A percentile compares a stretch with the other conserved stretches of the same genome.
Conservation (phyloP, 2,888 invertebrate species). For the Drosophila nr. medialis region DNA sequence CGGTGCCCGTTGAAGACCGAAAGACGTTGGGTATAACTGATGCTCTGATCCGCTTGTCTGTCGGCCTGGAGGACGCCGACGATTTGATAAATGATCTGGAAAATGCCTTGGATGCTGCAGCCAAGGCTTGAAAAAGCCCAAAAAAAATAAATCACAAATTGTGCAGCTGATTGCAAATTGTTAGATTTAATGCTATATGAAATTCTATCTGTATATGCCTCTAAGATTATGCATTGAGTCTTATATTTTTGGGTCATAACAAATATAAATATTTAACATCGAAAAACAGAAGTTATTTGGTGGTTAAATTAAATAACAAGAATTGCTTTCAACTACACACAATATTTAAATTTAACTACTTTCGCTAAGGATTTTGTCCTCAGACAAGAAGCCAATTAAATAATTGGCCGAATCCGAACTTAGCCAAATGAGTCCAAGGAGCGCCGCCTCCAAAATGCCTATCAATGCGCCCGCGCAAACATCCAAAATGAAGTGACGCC, state of each 20-base stretch:
- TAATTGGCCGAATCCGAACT: conserved; percentile 84
- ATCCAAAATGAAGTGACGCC: conserved; percentile 95
- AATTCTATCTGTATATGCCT: not conserved
- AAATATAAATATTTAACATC: not conserved
- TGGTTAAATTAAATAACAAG: not conserved
- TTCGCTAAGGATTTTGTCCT: conserved; percentile 74
- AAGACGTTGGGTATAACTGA: conserved; percentile 92
- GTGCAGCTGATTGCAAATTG: not conserved
- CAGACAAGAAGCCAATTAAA: conserved; percentile 74
- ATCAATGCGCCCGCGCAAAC: conserved; percentile 90
- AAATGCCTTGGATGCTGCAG: conserved; percentile 89
- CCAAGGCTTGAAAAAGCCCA: conserved; percentile 38
- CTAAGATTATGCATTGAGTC: not conserved
- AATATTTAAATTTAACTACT: not conserved
- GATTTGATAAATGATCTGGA: conserved; percentile 94
- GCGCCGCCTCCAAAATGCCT: conserved; percentile 89
- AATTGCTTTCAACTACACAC: not conserved
- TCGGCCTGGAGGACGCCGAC: conserved; percentile 94
- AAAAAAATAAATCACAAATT: not conserved
- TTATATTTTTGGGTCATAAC: not conserved
- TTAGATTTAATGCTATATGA: not conserved
- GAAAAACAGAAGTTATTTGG: not conserved
- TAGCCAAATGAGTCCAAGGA: conserved; percentile 89
- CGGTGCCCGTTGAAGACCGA: conserved; percentile 91
- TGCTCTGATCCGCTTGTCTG: conserved; percentile 93